Percentiles rank a stretch among this genome's conserved stretches.
These are phyloP conservation scores for Eubasilissa regina DNA, from an alignment of 1,140 invertebrate species.

Conservation along the genomic window DNA sequence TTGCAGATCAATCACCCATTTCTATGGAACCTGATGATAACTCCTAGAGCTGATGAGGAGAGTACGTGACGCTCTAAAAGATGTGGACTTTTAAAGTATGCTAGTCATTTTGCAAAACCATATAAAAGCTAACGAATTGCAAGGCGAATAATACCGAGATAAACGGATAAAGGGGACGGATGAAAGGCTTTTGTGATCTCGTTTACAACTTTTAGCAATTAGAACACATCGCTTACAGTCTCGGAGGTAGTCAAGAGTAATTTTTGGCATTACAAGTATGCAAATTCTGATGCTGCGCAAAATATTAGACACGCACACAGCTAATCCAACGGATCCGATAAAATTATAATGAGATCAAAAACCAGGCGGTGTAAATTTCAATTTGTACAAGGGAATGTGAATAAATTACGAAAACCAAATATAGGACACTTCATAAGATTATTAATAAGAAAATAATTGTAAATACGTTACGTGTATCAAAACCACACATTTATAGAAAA, in stretches of 20 bases:
- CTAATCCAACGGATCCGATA: too few species aligned
- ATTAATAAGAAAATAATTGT: too few species aligned
- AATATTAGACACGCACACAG: too few species aligned
- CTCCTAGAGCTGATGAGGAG: not conserved
- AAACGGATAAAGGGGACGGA: not conserved
- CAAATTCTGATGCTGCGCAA: too few species aligned
- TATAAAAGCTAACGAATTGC: constrained; percentile 24
- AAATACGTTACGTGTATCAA: too few species aligned
- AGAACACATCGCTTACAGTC: not conserved
- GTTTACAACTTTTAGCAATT: constrained; percentile 32
- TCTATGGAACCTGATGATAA: constrained; percentile 13
- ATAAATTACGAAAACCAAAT: too few species aligned
- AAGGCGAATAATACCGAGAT: not conserved
- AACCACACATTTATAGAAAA: too few species aligned
- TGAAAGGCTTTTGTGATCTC: constrained; percentile 13
- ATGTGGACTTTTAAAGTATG: constrained; percentile 23
- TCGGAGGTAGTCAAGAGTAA: not conserved
- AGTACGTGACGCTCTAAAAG: not conserved
- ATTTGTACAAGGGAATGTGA: too few species aligned
- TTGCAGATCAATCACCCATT: constrained; percentile 10
- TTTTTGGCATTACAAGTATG: constrained; percentile 5
- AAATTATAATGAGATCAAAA: too few species aligned
- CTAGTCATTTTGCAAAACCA: constrained; percentile 19
- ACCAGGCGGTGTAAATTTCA: too few species aligned
- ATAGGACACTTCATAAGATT: too few species aligned